A percentile compares a stretch with the other conserved stretches of the same genome.
phyloP scores from a whole-genome alignment of 2,113 vertebrate species.

The Propithecus coquereli region DNA sequence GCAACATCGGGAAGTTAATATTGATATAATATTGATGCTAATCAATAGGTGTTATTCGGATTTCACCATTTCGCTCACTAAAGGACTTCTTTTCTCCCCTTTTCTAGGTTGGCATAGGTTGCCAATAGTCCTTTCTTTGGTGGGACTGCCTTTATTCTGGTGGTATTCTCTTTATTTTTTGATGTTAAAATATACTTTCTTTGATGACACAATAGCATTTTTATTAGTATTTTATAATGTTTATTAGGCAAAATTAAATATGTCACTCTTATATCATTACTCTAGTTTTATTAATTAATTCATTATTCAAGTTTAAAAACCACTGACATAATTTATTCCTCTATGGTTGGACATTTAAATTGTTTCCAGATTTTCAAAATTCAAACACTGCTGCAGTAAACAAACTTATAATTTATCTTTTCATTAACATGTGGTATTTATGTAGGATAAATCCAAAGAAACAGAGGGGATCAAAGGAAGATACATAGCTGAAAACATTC shows the following conservation, averaged over 20 bases:
- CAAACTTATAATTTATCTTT: not conserved
- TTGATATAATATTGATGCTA: not conserved
- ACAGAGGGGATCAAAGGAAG: not conserved
- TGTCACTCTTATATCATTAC: not conserved
- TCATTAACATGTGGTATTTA: not conserved
- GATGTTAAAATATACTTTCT: not conserved
- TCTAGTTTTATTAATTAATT: not conserved
- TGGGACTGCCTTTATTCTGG: not conserved
- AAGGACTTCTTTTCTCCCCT: not conserved
- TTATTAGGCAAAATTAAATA: not conserved
- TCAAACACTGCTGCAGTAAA: not conserved
- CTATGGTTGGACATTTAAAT: not conserved
- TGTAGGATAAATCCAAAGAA: not conserved
- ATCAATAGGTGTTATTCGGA: not conserved
- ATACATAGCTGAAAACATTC: not conserved
- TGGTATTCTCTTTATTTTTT: not conserved
- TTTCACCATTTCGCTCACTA: not conserved
- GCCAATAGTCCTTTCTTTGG: not conserved
- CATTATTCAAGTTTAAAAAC: not conserved
- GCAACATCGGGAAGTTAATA: not conserved
- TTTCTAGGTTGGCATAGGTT: not conserved
- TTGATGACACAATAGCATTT: not conserved
- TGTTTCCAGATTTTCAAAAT: not conserved
- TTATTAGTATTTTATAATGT: not conserved
- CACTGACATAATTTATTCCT: not conserved